Base-by-base conservation (phyloP, 2,113 vertebrate genomes). In the Noctilio leporinus region DNA sequence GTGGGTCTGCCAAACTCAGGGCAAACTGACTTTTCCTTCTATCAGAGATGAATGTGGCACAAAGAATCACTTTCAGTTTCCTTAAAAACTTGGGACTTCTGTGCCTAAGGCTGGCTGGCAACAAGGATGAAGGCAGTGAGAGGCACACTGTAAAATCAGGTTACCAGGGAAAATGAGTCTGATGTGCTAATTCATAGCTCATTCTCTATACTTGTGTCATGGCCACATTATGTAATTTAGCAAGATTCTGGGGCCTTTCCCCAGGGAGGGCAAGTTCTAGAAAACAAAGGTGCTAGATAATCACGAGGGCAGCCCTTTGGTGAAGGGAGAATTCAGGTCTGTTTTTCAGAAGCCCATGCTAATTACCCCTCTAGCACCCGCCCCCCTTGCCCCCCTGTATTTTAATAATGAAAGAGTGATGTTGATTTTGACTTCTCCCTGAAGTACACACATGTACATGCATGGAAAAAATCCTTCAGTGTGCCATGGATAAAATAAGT, bases 121-220 rank as follows among this genome's bases (percentile, higher is more conserved):
- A 57, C 57, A 57, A 86, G 45, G 89, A 86, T 38, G 9, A 73
- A 89, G 35, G 43, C 47, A 78, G 11, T 43, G 45, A 77, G 69
- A 69, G n/a, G 47, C n/a, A 33, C 28, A 49, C 57, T 75, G 76
- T 30, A 83, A 97, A 97, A 97, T 78, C 94, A 96, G 96, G 96
- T 97, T 97, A 97, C 81, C 86, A 43, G 87, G 67, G 83, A 93
- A 91, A 96, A 90, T 82, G 86, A 97, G 92, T 87, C 67, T 85
- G 38, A 88, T 96, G 97, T 94, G 90, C 97, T 96, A 97, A 97
- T 97, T 97, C 92, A 24, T 76, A 92, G 28, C 77, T 95, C 59
- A 57, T 81, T 93, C 40, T 67, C 67, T 73, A 57, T 57, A 55
- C 59, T 96, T 94, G 64, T 69, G 77, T 81, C 96, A 86, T 80